Evolutionary conservation across 2,113 vertebrate species (phyloP).

Genomic region (Chionodraco myersi): DNA sequence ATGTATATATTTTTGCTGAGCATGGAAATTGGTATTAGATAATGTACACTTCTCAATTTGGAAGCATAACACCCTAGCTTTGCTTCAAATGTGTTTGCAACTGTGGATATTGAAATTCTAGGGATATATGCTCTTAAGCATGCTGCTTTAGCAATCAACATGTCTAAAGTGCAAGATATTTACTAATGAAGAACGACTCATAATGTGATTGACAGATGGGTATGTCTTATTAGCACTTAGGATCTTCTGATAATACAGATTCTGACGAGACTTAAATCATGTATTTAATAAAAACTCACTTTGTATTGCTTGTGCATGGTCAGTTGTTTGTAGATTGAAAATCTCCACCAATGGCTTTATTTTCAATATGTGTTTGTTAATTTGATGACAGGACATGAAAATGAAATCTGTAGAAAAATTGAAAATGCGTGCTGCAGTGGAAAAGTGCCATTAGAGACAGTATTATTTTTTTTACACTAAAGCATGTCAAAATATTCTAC

Average conservation of each 20-base stretch:
- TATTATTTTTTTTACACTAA: too few species aligned
- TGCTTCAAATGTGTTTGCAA: not conserved
- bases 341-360: too few species aligned
- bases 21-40: not conserved
- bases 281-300: too few species aligned
- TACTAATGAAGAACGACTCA: not conserved
- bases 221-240: not conserved
- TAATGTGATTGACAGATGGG: not conserved
- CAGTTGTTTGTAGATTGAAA: too few species aligned
- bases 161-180: not conserved
- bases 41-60: conserved; percentile 5
- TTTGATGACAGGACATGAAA: too few species aligned
- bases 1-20: conserved; percentile 8
- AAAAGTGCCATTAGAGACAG: too few species aligned
- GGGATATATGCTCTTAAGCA: not conserved
- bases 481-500: too few species aligned
- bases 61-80: conserved; percentile 3
- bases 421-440: too few species aligned
- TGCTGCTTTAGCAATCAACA: not conserved
- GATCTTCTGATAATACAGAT: not conserved
- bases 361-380: too few species aligned
- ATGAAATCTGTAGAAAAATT: too few species aligned
- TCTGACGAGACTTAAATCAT: too few species aligned
- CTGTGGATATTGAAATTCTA: conserved; percentile 1
- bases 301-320: too few species aligned